phyloP scores from a whole-genome alignment of 2,888 invertebrate genomes.

The Slavum lentiscoides region DNA sequence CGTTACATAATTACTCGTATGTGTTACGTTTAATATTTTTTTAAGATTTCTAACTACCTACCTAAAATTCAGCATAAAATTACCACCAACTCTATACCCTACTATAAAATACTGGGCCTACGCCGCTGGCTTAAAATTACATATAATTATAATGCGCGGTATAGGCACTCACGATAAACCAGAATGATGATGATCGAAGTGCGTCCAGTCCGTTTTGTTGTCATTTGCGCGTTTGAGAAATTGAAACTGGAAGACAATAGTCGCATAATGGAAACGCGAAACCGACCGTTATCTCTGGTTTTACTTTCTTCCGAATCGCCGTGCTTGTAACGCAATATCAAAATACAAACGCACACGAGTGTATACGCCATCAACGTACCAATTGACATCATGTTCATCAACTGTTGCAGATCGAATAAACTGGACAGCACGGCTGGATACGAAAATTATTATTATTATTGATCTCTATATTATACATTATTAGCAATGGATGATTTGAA shows the following conservation, averaged over 20 bases:
- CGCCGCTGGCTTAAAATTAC: no score
- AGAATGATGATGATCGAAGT: slow-evolving; percentile 11
- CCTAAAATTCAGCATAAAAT: no score
- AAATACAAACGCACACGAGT: slow-evolving; percentile 86
- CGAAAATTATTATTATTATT: neutral
- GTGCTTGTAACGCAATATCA: slow-evolving; percentile 73
- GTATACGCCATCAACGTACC: slow-evolving; percentile 88
- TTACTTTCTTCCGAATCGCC: neutral
- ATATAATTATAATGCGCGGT: no score
- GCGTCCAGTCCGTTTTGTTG: slow-evolving; percentile 12
- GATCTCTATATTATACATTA: no score
- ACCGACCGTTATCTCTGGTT: neutral
- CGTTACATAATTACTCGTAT: no score
- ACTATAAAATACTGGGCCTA: no score
- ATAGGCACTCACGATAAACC: slow-evolving; percentile 24
- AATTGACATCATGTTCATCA: slow-evolving; percentile 97
- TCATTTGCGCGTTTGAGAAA: slow-evolving; percentile 1
- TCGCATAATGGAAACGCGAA: slow-evolving; percentile 6
- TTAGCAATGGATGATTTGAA: no score
- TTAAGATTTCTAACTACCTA: no score
- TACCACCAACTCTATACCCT: no score
- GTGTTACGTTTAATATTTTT: no score
- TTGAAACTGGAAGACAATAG: slow-evolving; percentile 32
- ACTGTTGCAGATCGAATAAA: slow-evolving; percentile 82
- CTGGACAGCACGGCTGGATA: slow-evolving; percentile 76